These are phyloP conservation scores for Erpetoichthys calabaricus DNA, from an alignment of 2,797 vertebrate species.

Conservation along the genomic window DNA sequence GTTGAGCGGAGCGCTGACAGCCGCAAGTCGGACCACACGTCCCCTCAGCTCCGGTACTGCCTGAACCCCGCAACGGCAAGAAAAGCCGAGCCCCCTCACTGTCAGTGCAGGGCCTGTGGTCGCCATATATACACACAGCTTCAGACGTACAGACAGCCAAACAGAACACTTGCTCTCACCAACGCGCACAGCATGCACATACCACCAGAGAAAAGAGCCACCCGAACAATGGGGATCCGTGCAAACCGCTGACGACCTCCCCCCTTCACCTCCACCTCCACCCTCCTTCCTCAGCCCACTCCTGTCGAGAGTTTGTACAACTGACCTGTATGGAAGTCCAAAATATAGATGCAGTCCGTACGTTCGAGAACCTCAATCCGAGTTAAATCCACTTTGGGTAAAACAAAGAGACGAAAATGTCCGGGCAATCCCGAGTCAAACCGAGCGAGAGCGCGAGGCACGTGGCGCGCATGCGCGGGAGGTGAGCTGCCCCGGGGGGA, in stretches of 20 bases:
- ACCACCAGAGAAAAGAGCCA: constrained; percentile 30
- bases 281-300: constrained; percentile 13
- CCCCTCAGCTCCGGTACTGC: too few relatives aligned
- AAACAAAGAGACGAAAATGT: constrained; percentile 99
- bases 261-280: constrained; percentile 15
- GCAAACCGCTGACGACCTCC: constrained; percentile 21
- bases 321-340: constrained; percentile 49
- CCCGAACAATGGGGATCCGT: constrained; percentile 23
- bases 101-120: constrained; percentile 53
- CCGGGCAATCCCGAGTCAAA: constrained; percentile 73
- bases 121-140: constrained; percentile 36
- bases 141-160: constrained; percentile 13
- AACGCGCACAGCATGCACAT: constrained; percentile 49
- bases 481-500: background rate
- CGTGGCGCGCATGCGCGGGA: constrained; percentile 60
- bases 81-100: too few relatives aligned
- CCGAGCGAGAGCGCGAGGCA: constrained; percentile 52
- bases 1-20: too few relatives aligned
- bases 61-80: too few relatives aligned
- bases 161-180: constrained; percentile 24
- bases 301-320: constrained; percentile 22
- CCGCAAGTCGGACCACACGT: too few relatives aligned
- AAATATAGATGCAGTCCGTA: constrained; percentile 28
- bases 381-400: constrained; percentile 71
- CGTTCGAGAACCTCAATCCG: constrained; percentile 48